Conservation (phyloP, 2,888 invertebrate genomes). For the Rotaria sp. region DNA sequence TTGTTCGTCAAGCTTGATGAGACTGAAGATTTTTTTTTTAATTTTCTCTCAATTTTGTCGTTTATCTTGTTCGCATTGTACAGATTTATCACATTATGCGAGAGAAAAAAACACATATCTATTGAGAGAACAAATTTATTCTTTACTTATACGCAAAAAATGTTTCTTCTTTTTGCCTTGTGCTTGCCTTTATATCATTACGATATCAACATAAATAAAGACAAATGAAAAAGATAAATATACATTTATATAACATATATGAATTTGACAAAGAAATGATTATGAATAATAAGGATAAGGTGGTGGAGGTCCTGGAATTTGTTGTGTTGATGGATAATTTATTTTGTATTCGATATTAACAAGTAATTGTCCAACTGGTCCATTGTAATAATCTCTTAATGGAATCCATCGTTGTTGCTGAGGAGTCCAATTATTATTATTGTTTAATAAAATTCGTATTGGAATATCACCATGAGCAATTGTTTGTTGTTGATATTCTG, state of each 20-base stretch:
- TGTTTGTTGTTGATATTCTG: not conserved
- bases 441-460: not conserved
- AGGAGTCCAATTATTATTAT: not conserved
- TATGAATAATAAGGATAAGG: not conserved
- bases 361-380: not conserved
- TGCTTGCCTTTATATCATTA: not conserved
- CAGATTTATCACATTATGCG: not conserved
- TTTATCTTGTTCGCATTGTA: not conserved
- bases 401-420: slow-evolving; percentile 9
- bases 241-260: not conserved
- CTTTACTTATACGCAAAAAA: not conserved
- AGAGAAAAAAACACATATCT: not conserved
- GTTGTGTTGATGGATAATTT: not conserved
- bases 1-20: slow-evolving; percentile 7
- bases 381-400: not conserved
- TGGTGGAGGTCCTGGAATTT: not conserved
- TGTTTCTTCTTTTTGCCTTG: slow-evolving; percentile 12
- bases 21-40: not conserved
- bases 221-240: not conserved
- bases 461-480: not conserved
- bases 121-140: not conserved
- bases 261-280: not conserved
- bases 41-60: not conserved
- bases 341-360: not conserved
- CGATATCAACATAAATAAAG: slow-evolving; percentile 14